Conservation (phyloP, 2,888 invertebrate genomes). For the Athalia rosae region DNA sequence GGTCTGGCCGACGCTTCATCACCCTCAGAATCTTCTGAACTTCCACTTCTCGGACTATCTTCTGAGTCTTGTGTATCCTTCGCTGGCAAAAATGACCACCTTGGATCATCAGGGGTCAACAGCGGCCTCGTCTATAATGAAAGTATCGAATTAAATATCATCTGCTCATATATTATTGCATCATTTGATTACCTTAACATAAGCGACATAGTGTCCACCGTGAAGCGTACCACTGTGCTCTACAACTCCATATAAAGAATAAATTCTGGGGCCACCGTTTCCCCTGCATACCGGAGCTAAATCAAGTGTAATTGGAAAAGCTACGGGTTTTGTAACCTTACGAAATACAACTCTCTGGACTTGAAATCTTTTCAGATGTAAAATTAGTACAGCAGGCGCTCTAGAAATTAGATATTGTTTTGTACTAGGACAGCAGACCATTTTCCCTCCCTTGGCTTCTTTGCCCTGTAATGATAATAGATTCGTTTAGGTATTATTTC, state of each 20-base stretch:
- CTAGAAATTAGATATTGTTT: constrained; percentile 91
- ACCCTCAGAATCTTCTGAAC: constrained; percentile 72
- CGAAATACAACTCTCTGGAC: constrained; percentile 79
- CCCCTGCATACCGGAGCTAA: constrained; percentile 92
- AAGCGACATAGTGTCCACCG: constrained; percentile 95
- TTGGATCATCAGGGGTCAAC: constrained; percentile 78
- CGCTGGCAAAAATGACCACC: constrained; percentile 84
- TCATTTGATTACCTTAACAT: constrained; percentile 83
- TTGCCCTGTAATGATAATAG: constrained; percentile 72
- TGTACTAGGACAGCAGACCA: constrained; percentile 87
- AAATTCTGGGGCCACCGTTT: constrained; percentile 78
- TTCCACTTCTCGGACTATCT: constrained; percentile 63
- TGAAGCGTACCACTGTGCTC: constrained; percentile 95
- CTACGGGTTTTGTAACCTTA: constrained; percentile 91
- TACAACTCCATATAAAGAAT: constrained; percentile 95
- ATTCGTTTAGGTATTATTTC: background rate
- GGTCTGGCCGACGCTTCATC: constrained; percentile 70
- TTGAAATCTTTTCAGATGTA: constrained; percentile 97
- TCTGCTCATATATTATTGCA: background rate
- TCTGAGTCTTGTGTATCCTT: constrained; percentile 66
- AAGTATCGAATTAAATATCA: constrained; percentile 6
- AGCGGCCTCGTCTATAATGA: constrained; percentile 74
- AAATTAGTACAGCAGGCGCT: constrained; percentile 94
- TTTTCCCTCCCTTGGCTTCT: constrained; percentile 81
- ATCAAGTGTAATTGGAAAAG: constrained; percentile 90